These are phyloP conservation scores for Tricholaema leucomelas DNA, from an alignment of 2,113 vertebrate species.

Conservation along the genomic window DNA sequence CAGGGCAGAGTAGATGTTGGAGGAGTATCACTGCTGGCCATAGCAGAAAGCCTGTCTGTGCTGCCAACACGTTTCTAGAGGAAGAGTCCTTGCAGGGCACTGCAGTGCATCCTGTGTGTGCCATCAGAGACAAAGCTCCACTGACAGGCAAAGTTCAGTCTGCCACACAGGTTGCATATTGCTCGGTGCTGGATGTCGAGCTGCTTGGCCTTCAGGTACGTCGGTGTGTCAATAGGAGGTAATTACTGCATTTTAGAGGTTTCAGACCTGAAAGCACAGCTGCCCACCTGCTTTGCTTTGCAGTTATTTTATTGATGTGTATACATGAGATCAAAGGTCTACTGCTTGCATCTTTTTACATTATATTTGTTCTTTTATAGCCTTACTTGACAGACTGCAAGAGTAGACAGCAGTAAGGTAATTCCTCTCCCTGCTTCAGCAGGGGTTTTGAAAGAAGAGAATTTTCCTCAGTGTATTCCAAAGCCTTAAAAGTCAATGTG, in stretches of 20 bases:
- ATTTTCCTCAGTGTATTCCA: background rate
- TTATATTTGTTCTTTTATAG: conserved; percentile 23
- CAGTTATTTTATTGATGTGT: background rate
- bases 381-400: background rate
- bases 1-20: background rate
- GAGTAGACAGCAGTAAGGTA: background rate
- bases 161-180: background rate
- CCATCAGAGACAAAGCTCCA: background rate
- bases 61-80: background rate
- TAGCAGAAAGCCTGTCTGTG: background rate
- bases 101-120: background rate
- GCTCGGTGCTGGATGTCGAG: background rate
- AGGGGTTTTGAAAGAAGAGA: background rate
- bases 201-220: background rate
- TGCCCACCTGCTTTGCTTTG: conserved; percentile 4
- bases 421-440: background rate
- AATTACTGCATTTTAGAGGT: background rate
- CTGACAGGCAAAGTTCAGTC: background rate
- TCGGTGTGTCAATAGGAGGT: background rate
- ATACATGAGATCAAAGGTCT: background rate
- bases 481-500: background rate
- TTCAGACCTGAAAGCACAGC: background rate
- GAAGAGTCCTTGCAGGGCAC: background rate
- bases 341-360: background rate
- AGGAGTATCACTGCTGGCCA: background rate